phyloP scores from a whole-genome alignment of 1,140 invertebrate genomes.

The Zelostemma sp. region DNA sequence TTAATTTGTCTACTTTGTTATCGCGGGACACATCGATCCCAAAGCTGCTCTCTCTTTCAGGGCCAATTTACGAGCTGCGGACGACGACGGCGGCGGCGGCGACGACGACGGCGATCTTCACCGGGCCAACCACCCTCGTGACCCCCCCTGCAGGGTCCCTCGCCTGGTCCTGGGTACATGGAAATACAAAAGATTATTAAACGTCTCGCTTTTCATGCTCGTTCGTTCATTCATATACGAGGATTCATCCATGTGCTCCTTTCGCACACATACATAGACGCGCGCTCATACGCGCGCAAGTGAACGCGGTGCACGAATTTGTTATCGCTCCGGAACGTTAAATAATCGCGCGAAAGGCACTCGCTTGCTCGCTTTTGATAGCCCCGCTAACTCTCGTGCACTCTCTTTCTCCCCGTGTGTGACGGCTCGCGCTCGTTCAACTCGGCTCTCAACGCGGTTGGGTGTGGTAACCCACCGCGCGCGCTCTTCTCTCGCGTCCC shows the following conservation, averaged over 20 bases:
- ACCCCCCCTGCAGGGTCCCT: conserved; percentile 15
- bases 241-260: background rate
- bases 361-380: conserved; percentile 28
- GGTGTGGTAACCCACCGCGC: conserved; percentile 69
- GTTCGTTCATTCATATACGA: background rate
- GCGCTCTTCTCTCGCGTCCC: conserved; percentile 41
- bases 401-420: no score
- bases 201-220: background rate
- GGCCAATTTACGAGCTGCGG: no score
- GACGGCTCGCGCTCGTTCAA: conserved; percentile 47
- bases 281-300: conserved; percentile 6
- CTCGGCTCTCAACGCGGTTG: conserved; percentile 63
- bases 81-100: conserved; percentile 12
- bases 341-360: conserved; percentile 4
- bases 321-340: no score
- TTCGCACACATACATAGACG: background rate
- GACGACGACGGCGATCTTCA: conserved; percentile 16
- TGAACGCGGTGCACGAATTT: conserved; percentile 1
- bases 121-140: conserved; percentile 18
- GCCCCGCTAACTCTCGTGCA: no score
- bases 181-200: background rate
- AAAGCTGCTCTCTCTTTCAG: no score
- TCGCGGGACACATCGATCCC: no score
- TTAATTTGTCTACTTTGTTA: no score
- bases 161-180: conserved; percentile 3